Evolutionary conservation across 2,888 invertebrate genomes (phyloP).

Genomic region (Noctua janthe): DNA sequence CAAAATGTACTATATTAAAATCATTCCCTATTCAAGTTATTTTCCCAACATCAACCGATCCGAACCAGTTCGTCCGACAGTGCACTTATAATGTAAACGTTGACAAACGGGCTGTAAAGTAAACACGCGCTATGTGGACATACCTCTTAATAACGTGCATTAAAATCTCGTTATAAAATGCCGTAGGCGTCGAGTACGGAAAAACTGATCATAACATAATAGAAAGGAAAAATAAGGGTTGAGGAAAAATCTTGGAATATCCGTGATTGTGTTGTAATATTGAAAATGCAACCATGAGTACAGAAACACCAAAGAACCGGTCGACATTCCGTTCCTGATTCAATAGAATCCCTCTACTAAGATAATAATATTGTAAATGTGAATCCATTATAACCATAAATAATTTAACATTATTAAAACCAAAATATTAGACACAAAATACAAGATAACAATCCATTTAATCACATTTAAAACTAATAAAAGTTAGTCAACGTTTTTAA

Average conservation of each 20-base stretch:
- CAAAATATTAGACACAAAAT: background rate
- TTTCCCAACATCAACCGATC: background rate
- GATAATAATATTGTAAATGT: background rate
- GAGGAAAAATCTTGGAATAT: background rate
- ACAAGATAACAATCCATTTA: slow-evolving; percentile 14
- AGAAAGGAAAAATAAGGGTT: too few species aligned
- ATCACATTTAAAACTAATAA: slow-evolving; percentile 25
- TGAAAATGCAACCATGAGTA: background rate
- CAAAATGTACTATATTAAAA: background rate
- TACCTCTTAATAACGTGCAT: slow-evolving; percentile 21
- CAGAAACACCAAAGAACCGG: background rate
- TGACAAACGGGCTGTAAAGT: slow-evolving; percentile 1
- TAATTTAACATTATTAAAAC: background rate
- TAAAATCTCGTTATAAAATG: slow-evolving; percentile 17
- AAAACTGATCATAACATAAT: background rate
- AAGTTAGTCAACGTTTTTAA: slow-evolving; percentile 5
- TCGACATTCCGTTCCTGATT: too few species aligned
- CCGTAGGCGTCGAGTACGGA: background rate
- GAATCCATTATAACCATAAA: background rate
- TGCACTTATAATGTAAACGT: slow-evolving; percentile 28
- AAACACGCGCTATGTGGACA: slow-evolving; percentile 21
- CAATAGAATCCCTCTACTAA: background rate
- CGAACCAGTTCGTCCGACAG: background rate
- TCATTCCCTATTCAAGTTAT: background rate
- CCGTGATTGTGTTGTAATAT: background rate